Evolutionary conservation across 1,140 invertebrate genomes (phyloP).

Genomic region (Bathynomus jamesi): DNA sequence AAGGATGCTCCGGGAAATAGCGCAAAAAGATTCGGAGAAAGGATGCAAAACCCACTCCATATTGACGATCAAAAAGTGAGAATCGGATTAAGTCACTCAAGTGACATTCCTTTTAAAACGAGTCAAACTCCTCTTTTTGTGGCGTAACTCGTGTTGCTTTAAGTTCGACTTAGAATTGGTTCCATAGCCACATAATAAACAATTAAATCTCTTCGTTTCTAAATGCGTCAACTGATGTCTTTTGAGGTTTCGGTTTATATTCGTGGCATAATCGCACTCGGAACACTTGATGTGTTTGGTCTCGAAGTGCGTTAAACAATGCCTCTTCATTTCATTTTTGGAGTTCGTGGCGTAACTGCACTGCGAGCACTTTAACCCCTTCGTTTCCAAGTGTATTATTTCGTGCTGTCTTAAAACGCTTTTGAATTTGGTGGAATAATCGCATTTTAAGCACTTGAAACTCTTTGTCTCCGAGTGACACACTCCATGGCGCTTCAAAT

Average conservation of each 20-base stretch:
- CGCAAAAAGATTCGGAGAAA: no score
- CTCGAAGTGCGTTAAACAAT: neutral
- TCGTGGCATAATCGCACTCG: neutral
- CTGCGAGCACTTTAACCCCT: neutral
- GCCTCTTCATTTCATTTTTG: neutral
- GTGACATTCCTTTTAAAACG: no score
- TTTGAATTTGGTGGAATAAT: neutral
- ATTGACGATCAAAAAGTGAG: no score
- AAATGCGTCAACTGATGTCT: neutral
- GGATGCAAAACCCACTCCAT: no score
- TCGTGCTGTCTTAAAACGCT: neutral
- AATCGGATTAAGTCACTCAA: no score
- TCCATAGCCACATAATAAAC: neutral
- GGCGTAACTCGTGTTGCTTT: neutral
- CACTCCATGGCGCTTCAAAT: neutral
- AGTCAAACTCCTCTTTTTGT: no score
- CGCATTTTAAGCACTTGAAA: neutral
- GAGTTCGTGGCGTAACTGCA: neutral
- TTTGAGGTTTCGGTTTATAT: neutral
- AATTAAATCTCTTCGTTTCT: neutral
- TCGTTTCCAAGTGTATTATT: neutral
- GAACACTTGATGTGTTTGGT: neutral
- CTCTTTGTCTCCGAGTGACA: neutral
- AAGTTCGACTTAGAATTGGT: neutral
- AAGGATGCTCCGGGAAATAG: no score